Percentiles rank a stretch among this genome's conserved stretches.
Conservation (phyloP, 2,797 vertebrate species). For the Squalus acanthias region DNA sequence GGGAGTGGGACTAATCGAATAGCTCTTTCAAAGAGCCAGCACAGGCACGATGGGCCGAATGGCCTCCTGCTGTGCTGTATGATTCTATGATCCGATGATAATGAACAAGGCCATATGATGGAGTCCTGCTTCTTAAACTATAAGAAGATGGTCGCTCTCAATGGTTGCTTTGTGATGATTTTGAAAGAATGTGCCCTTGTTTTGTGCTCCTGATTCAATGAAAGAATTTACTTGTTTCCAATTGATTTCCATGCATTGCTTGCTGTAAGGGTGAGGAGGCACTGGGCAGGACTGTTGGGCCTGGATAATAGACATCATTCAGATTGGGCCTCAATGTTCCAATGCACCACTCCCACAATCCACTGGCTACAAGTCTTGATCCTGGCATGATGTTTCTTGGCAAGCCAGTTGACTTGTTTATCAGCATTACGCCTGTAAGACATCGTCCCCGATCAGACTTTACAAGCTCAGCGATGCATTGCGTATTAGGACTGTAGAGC, state of each 20-base stretch:
- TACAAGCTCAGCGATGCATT: background rate
- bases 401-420: background rate
- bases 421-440: too few species aligned
- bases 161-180: background rate
- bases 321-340: background rate
- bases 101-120: background rate
- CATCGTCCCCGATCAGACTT: background rate
- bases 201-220: background rate
- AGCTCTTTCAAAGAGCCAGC: background rate
- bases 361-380: background rate
- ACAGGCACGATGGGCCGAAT: background rate
- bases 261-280: background rate
- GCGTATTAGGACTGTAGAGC: background rate
- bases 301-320: background rate
- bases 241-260: background rate
- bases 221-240: background rate
- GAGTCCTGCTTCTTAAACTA: background rate
- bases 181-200: background rate
- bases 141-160: background rate
- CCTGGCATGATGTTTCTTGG: background rate
- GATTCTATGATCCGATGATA: background rate
- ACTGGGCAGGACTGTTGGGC: background rate
- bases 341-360: background rate
- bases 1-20: background rate
- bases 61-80: background rate